These are phyloP conservation scores for Alcedo atthis DNA, from an alignment of 2,797 vertebrate species.

Conservation along the genomic window DNA sequence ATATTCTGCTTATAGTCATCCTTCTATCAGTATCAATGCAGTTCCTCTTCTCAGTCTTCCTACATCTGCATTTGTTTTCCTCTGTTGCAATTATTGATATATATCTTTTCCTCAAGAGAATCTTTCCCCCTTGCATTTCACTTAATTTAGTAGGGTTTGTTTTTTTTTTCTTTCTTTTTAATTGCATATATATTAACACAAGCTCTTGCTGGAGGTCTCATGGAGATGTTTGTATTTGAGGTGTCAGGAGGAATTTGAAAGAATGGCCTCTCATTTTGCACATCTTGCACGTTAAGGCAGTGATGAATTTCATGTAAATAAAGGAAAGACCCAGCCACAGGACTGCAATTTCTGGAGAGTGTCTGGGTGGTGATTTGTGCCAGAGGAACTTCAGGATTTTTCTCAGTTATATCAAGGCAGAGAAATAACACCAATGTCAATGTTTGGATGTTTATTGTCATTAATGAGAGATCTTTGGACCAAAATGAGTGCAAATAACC, in stretches of 20 bases:
- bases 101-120: neutral
- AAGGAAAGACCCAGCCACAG: neutral
- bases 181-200: neutral
- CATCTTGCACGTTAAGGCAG: neutral
- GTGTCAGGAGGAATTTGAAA: neutral
- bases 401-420: neutral
- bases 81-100: neutral
- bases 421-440: neutral
- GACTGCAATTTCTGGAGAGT: neutral
- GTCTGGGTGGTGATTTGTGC: neutral
- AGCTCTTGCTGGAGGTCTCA: neutral
- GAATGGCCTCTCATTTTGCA: neutral
- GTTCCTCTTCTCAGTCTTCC: neutral
- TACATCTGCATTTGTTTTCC: neutral
- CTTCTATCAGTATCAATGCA: neutral
- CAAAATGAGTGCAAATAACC: neutral
- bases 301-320: neutral
- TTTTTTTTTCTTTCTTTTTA: neutral
- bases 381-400: neutral
- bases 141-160: neutral
- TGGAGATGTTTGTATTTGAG: neutral
- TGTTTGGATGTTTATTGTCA: conserved; percentile 28
- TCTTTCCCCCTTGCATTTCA: neutral
- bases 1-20: neutral
- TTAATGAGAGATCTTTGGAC: neutral